Evolutionary conservation across 2,797 vertebrate genomes (phyloP), one percentile per base, ranked within the genome.

Genomic region (Sebastolobus altivelis): DNA sequence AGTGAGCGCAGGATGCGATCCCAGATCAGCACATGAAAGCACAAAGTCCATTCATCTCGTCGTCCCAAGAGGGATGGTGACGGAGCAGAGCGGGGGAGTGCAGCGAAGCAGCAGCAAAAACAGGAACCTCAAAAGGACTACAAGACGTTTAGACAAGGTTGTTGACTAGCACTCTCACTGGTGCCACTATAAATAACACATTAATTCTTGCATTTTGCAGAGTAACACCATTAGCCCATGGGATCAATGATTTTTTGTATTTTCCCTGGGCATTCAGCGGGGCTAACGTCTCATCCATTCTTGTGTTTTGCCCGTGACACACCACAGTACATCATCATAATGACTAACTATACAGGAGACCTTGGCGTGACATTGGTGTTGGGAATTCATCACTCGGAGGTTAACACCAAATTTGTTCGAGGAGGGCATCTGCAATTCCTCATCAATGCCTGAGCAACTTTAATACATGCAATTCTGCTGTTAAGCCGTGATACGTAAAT

Each of bases 351-450:
- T 72, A 82, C 73, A 75, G 37, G 74, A 63, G 81, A 82, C 93
- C 90, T 95, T 95, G 92, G 66, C 37, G 13, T 83, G 94, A 92
- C 93, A 91, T 92, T 93, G 88, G 58, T 79, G 85, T 69, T 49
- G 38, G 75, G 89, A 71, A 87, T 90, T 87, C 84, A 93, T 93
- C 85, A 84, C 67, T 80, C 16, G 61, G 80, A 83, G 85, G 80
- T 83, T 86, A 87, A 88, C 70, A 18, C 55, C 82, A 80, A 84
- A 89, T 89, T 89, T 91, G 89, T 79, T 82, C 22, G 49, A 80
- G 72, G 84, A 80, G 78, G 71, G 81, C 88, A 65, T 89, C 78
- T 80, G 72, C 73, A 80, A 89, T 90, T 80, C 71, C 80, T 93
- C 85, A 87, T 89, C 88, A 84, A 56, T 16, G 89, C 82, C 72